Evolutionary conservation across 1,140 invertebrate species (phyloP).

Genomic region (Drosophila albomicans): DNA sequence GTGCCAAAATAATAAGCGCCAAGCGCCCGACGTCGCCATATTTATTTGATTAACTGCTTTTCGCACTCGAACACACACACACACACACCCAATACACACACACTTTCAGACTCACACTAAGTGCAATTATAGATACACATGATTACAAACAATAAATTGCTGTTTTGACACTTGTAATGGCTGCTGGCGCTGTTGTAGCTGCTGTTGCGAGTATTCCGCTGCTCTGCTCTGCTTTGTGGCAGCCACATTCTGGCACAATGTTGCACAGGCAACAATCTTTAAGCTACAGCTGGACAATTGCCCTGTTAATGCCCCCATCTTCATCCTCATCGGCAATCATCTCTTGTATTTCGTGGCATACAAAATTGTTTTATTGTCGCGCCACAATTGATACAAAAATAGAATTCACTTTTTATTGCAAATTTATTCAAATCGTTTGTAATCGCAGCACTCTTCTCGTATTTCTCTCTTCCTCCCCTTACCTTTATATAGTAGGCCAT

Average conservation of each 20-base stretch:
- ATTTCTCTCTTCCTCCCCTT: slow-evolving; percentile 5
- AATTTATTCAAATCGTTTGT: slow-evolving; percentile 83
- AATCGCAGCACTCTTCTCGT: slow-evolving; percentile 58
- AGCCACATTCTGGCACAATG: slow-evolving; percentile 66
- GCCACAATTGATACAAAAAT: slow-evolving; percentile 60
- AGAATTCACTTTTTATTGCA: slow-evolving; percentile 77
- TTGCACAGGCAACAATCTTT: slow-evolving; percentile 70
- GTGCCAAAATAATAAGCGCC: slow-evolving; percentile 78
- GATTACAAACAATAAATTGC: slow-evolving; percentile 82
- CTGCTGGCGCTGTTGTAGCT: slow-evolving; percentile 57
- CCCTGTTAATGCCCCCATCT: slow-evolving; percentile 30
- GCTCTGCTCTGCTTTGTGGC: slow-evolving; percentile 7
- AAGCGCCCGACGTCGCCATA: slow-evolving; percentile 71
- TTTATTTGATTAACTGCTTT: slow-evolving; percentile 84
- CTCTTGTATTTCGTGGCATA: slow-evolving; percentile 46
- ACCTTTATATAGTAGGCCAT: slow-evolving; percentile 49
- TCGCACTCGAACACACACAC: slow-evolving; percentile 49
- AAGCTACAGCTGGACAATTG: slow-evolving; percentile 73
- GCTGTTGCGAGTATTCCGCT: slow-evolving; percentile 24
- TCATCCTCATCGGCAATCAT: slow-evolving; percentile 4
- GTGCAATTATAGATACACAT: slow-evolving; percentile 74
- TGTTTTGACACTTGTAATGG: slow-evolving; percentile 83
- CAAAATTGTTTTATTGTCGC: slow-evolving; percentile 81
- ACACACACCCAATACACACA: slow-evolving; percentile 13
- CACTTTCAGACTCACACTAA: slow-evolving; percentile 43